Conservation (phyloP, 2,888 invertebrate species). For the Drosophila sordidula region DNA sequence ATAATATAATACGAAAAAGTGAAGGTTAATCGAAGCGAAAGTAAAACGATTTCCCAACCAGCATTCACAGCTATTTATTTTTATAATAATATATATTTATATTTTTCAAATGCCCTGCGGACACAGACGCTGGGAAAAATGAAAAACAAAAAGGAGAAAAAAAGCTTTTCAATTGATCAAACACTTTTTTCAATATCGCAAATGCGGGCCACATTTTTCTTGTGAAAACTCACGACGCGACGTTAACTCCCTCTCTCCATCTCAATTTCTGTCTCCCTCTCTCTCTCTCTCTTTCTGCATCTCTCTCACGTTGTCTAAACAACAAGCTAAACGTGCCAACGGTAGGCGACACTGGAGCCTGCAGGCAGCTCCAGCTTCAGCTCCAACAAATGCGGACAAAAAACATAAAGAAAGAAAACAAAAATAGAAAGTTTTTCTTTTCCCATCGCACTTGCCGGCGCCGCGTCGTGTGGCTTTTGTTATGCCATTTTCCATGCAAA, state of each 20-base stretch:
- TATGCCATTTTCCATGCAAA: slow-evolving; percentile 70
- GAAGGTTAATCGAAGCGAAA: slow-evolving; percentile 77
- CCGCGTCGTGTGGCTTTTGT: slow-evolving; percentile 54
- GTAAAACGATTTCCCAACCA: slow-evolving; percentile 55
- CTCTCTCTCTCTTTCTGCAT: background rate
- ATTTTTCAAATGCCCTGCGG: slow-evolving; percentile 44
- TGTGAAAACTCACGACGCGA: slow-evolving; percentile 62
- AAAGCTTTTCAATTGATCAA: slow-evolving; percentile 67
- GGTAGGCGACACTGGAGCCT: slow-evolving; percentile 54
- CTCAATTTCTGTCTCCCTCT: background rate
- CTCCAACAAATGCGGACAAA: slow-evolving; percentile 16
- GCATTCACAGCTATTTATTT: slow-evolving; percentile 15
- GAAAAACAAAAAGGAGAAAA: slow-evolving; percentile 3
- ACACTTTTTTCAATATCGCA: slow-evolving; percentile 58
- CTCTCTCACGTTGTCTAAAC: slow-evolving; percentile 39
- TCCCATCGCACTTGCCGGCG: slow-evolving; percentile 59
- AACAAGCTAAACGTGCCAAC: slow-evolving; percentile 64
- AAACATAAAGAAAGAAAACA: slow-evolving; percentile 8
- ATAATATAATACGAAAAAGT: slow-evolving; percentile 49
- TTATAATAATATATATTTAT: slow-evolving; percentile 29
- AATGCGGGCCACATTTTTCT: slow-evolving; percentile 57
- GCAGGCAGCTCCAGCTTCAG: slow-evolving; percentile 40
- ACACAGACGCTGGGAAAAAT: slow-evolving; percentile 7
- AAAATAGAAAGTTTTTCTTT: slow-evolving; percentile 70
- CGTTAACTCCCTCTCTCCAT: slow-evolving; percentile 7